Evolutionary conservation across 2,113 vertebrate genomes (phyloP).

Genomic region (Xenotilapia leptura): DNA sequence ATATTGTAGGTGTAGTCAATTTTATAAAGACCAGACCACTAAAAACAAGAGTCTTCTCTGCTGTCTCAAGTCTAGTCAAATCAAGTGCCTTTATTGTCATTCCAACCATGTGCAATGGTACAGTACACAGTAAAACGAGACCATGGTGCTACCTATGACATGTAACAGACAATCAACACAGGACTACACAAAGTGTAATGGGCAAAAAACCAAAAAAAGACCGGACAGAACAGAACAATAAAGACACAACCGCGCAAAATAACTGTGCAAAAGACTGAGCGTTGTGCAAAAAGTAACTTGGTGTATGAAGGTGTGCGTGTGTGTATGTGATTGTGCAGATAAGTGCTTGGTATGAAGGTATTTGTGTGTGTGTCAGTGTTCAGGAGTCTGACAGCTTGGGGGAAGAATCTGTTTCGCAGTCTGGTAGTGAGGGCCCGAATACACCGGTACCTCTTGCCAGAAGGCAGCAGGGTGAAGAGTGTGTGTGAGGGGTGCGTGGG

Average conservation of each 20-base stretch:
- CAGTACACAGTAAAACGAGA: neutral
- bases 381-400: neutral
- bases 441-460: neutral
- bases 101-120: neutral
- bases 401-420: neutral
- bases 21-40: neutral
- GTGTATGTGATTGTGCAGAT: neutral
- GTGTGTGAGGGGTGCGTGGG: neutral
- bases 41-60: neutral
- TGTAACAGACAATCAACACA: neutral
- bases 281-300: neutral
- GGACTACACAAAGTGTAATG: neutral
- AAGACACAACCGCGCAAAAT: rapidly evolving
- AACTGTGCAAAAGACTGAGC: neutral
- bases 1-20: neutral
- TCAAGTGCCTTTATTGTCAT: neutral
- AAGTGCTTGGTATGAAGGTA: neutral
- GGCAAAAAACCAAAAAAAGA: rapidly evolving
- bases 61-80: neutral
- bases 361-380: neutral
- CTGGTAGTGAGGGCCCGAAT: neutral
- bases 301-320: neutral
- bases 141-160: neutral
- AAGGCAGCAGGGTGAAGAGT: neutral
- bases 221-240: neutral